A percentile compares a stretch with the other conserved stretches of the same genome.
Evolutionary conservation across 2,797 vertebrate genomes (phyloP).

Genomic region (Syndactyla subalaris): DNA sequence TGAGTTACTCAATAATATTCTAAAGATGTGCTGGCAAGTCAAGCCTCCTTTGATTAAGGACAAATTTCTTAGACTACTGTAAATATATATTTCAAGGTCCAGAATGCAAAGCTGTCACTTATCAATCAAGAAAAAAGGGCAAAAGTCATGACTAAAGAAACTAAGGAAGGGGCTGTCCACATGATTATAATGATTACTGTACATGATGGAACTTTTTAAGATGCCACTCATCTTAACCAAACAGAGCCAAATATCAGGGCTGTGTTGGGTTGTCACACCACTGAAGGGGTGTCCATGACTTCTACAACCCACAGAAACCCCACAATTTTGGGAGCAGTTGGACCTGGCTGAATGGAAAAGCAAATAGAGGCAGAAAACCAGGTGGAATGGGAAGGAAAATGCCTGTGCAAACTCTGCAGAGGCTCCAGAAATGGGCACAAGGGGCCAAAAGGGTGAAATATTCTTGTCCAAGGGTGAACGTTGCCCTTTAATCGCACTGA

Average conservation of each 20-base stretch:
- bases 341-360: neutral
- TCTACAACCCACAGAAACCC: fast-evolving
- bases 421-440: neutral
- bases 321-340: fast-evolving
- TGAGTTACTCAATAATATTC: slow-evolving; percentile 76
- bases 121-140: slow-evolving; percentile 57
- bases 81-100: slow-evolving; percentile 70
- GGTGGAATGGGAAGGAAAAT: neutral
- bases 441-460: neutral
- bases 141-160: slow-evolving; percentile 67
- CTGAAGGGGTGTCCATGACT: neutral
- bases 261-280: neutral
- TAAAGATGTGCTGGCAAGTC: slow-evolving; percentile 69
- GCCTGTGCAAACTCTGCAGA: neutral
- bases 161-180: slow-evolving; percentile 34
- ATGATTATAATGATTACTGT: slow-evolving; percentile 23
- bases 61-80: slow-evolving; percentile 68
- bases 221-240: slow-evolving; percentile 23
- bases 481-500: neutral
- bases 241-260: neutral
- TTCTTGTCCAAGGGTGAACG: neutral
- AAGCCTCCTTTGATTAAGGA: slow-evolving; percentile 73
- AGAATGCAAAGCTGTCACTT: slow-evolving; percentile 59
- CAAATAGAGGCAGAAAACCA: neutral
- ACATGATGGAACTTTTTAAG: slow-evolving; percentile 51